Percentiles rank a stretch among this genome's conserved stretches.
Conservation (phyloP, 2,888 invertebrate genomes). For the Arrhopalites spinosus region DNA sequence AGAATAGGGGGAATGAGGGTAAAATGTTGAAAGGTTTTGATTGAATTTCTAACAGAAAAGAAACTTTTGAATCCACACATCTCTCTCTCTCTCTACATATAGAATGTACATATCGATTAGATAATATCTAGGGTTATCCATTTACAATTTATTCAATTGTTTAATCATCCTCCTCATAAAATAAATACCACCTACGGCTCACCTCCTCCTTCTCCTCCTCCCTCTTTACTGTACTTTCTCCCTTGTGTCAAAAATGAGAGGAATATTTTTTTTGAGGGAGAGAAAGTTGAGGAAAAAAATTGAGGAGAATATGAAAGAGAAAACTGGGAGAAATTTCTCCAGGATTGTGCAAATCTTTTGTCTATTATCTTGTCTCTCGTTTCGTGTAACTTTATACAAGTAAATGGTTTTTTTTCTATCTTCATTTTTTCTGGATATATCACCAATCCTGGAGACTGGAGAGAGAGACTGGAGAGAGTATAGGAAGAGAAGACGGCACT, state of each 20-base stretch:
- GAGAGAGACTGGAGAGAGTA: neutral
- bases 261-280: too few relatives aligned
- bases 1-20: neutral
- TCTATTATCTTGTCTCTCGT: neutral
- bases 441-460: neutral
- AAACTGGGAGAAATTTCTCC: neutral
- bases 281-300: neutral
- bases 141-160: too few relatives aligned
- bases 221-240: too few relatives aligned
- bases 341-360: constrained; percentile 1
- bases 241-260: too few relatives aligned
- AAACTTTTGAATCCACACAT: too few relatives aligned
- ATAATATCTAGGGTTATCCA: neutral
- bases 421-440: neutral
- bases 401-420: neutral
- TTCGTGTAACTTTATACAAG: neutral
- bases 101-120: neutral
- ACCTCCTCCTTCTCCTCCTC: neutral
- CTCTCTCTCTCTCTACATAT: too few relatives aligned
- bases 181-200: too few relatives aligned
- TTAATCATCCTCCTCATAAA: too few relatives aligned
- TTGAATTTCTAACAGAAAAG: neutral
- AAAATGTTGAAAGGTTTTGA: neutral
- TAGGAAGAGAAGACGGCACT: neutral
- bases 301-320: neutral